Conservation (phyloP, 2,113 vertebrate species). For the Rhegmatorhina hoffmannsi region DNA sequence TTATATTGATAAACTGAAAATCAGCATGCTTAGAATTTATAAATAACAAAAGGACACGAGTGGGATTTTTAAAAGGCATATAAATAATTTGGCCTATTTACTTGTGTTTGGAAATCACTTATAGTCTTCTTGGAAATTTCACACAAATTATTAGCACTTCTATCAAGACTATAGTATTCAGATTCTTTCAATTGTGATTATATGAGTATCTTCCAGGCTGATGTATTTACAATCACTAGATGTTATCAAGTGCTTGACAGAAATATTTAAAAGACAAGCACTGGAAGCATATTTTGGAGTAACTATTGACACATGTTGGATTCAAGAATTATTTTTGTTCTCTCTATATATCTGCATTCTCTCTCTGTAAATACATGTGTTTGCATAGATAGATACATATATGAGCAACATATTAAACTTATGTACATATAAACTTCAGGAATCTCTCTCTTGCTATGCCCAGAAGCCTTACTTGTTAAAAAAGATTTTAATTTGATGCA, state of each 20-base stretch:
- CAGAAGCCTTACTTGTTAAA: neutral
- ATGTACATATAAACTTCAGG: neutral
- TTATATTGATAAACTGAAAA: conserved; percentile 3
- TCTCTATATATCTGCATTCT: neutral
- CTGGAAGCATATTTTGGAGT: neutral
- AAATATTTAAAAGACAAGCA: neutral
- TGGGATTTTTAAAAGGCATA: neutral
- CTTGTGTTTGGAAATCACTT: neutral
- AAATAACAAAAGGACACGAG: neutral
- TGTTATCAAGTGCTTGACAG: neutral
- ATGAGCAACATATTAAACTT: neutral
- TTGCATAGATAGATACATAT: neutral
- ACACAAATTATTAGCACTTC: neutral
- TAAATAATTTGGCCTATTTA: neutral
- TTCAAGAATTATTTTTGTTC: neutral
- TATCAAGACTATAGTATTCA: neutral
- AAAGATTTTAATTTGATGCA: neutral
- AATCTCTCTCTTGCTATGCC: neutral
- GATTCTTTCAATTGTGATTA: neutral
- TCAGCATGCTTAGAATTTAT: neutral
- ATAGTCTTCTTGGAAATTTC: neutral
- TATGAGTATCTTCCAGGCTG: neutral
- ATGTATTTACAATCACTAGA: neutral
- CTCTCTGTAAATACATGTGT: neutral
- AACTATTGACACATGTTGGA: neutral